phyloP scores from a whole-genome alignment of 2,113 vertebrate genomes.

The Dasyurus viverrinus region DNA sequence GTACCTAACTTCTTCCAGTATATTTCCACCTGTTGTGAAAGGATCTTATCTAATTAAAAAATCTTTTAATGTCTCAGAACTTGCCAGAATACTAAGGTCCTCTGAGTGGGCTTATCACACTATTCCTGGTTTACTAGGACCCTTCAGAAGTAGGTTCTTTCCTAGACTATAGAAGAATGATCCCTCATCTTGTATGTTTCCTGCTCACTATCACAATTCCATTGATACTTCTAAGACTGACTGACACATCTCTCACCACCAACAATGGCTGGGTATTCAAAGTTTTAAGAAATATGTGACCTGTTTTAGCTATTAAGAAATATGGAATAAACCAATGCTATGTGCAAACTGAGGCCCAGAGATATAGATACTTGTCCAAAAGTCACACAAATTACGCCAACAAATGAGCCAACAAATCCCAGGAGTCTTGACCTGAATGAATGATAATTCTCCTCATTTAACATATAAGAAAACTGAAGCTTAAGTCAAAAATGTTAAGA shows the following conservation, averaged over 20 bases:
- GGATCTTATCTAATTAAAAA: not conserved
- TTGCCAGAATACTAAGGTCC: not conserved
- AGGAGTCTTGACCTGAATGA: not conserved
- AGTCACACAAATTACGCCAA: not conserved
- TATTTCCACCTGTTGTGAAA: not conserved
- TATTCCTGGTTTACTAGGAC: not conserved
- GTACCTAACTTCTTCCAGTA: not conserved
- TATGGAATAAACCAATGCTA: too few relatives aligned
- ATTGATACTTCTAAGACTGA: not conserved
- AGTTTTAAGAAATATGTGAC: not conserved
- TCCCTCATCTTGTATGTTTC: not conserved
- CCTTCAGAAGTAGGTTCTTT: not conserved
- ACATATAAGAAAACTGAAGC: not conserved
- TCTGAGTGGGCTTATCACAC: not conserved
- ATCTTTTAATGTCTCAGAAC: too few relatives aligned
- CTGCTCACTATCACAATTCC: not conserved
- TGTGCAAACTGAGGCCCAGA: not conserved
- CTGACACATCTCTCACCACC: not conserved
- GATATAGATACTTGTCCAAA: not conserved
- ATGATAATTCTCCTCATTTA: not conserved
- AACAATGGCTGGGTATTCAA: not conserved
- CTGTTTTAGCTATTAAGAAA: not conserved
- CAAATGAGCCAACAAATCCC: not conserved
- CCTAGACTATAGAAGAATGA: not conserved
- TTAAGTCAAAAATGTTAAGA: not conserved